A percentile compares a stretch with the other conserved stretches of the same genome.
Conservation (phyloP, 2,888 invertebrate species). For the Acanthosoma haemorrhoidale region DNA sequence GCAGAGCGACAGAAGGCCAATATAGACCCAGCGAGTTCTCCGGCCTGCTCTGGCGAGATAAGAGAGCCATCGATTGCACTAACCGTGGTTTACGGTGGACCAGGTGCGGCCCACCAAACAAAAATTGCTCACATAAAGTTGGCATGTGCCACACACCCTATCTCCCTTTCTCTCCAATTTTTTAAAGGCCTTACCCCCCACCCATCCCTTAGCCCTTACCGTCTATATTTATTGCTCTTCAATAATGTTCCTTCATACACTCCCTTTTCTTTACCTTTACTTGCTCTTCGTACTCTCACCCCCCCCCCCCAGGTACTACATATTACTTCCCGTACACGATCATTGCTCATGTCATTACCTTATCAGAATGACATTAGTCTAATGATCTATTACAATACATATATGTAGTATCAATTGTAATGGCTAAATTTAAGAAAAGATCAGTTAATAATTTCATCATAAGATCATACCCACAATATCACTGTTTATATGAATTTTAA, state of each 20-base stretch:
- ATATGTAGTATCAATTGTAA: no score
- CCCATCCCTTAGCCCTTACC: no score
- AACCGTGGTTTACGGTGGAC: background rate
- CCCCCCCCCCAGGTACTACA: no score
- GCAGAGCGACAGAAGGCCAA: no score
- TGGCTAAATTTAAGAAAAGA: no score
- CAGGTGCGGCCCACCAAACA: slow-evolving; percentile 11
- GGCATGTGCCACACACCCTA: background rate
- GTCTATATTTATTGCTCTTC: background rate
- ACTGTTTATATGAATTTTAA: no score
- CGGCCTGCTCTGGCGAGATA: background rate
- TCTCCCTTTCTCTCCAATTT: background rate
- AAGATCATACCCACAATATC: no score
- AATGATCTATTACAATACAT: no score
- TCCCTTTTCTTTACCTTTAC: background rate
- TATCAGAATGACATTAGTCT: no score
- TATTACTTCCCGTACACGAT: no score
- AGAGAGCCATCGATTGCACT: slow-evolving; percentile 1
- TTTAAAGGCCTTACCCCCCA: background rate
- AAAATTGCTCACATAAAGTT: slow-evolving; percentile 2
- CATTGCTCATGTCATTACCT: no score
- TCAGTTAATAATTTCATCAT: no score
- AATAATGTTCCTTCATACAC: background rate
- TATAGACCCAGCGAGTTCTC: background rate
- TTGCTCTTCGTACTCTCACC: background rate